Evolutionary conservation across 1,140 invertebrate species (phyloP).

Genomic region (Lucilia cuprina): DNA sequence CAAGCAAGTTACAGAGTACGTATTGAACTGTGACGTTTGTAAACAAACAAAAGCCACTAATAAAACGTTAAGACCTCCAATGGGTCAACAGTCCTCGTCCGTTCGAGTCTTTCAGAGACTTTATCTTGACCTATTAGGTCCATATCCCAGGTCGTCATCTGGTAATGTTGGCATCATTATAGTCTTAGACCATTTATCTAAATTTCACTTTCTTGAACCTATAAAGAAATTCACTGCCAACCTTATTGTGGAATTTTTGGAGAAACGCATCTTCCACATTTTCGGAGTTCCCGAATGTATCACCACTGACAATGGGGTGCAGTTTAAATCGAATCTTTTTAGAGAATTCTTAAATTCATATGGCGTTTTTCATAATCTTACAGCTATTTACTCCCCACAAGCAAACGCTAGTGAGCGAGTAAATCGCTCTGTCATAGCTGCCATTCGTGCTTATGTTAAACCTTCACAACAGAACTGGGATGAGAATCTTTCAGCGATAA

Average conservation of each 20-base stretch:
- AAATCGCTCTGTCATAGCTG: constrained; percentile 16
- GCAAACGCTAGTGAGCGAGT: constrained; percentile 2
- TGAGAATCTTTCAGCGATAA: constrained; percentile 40
- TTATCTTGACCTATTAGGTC: constrained; percentile 31
- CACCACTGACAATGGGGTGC: neutral
- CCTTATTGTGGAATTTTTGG: too few species aligned
- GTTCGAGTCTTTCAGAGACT: constrained; percentile 13
- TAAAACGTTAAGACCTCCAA: too few species aligned
- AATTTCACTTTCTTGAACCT: too few species aligned
- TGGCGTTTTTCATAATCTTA: neutral
- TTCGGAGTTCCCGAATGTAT: too few species aligned
- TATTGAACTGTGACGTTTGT: neutral
- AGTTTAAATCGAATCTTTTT: neutral
- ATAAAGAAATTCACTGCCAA: too few species aligned
- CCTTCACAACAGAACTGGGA: constrained; percentile 37
- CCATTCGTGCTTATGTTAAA: constrained; percentile 10
- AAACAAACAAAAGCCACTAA: too few species aligned
- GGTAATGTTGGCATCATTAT: constrained; percentile 27
- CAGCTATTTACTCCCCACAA: neutral
- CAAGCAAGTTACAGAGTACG: too few species aligned
- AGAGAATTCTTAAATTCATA: constrained; percentile 9
- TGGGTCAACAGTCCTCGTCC: neutral
- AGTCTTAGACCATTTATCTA: constrained; percentile 27
- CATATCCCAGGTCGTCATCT: constrained; percentile 11
- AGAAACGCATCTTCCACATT: too few species aligned